These are phyloP conservation scores for Steatocranus sp. DNA, from an alignment of 2,797 vertebrate species.

Conservation along the genomic window DNA sequence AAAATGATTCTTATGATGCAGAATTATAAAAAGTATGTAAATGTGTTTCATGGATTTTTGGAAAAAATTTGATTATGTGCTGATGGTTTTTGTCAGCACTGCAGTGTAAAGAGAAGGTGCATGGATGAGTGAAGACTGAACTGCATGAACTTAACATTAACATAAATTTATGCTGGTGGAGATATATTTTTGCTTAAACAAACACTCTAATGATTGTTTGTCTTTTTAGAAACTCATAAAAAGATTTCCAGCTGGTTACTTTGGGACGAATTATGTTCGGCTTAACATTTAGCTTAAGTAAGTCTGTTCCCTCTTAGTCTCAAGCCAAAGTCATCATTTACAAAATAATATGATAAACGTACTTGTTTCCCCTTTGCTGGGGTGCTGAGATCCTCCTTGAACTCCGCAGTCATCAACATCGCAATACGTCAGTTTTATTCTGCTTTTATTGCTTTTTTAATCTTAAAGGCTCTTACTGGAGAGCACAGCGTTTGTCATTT, in stretches of 20 bases:
- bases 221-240: neutral
- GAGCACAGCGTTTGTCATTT: slow-evolving; percentile 56
- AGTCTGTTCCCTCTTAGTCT: neutral
- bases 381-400: slow-evolving; percentile 51
- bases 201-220: neutral
- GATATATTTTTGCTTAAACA: slow-evolving; percentile 3
- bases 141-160: slow-evolving; percentile 22
- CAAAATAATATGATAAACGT: neutral
- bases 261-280: neutral
- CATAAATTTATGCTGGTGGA: neutral
- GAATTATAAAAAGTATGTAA: neutral
- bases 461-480: slow-evolving; percentile 67
- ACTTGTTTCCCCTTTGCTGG: slow-evolving; percentile 39
- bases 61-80: neutral
- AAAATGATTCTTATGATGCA: neutral
- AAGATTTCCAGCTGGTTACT: neutral
- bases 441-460: neutral
- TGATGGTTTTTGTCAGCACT: neutral
- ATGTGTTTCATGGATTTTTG: neutral
- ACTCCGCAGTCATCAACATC: slow-evolving; percentile 13
- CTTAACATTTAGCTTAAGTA: neutral
- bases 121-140: slow-evolving; percentile 21
- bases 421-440: slow-evolving; percentile 17
- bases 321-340: slow-evolving; percentile 28
- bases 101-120: neutral